A percentile compares a stretch with the other conserved stretches of the same genome.
Evolutionary conservation across 1,140 invertebrate species (phyloP).

Genomic region (Teleopsis dalmanni): DNA sequence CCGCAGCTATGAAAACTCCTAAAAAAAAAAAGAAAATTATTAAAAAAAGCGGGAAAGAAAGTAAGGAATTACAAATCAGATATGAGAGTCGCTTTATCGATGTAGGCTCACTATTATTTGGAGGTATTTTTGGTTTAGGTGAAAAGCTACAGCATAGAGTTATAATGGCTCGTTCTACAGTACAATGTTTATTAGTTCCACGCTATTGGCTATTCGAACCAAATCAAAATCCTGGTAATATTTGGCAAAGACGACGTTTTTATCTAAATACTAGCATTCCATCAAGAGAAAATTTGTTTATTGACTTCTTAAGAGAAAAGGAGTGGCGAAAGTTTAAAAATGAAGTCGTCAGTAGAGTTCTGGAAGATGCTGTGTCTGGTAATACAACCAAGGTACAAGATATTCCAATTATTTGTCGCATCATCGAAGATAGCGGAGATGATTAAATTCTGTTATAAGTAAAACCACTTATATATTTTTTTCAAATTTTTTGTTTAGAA

Average conservation of each 20-base stretch:
- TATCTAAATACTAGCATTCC: conserved; percentile 52
- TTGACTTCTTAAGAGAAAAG: conserved; percentile 44
- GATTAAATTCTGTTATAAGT: conserved; percentile 2
- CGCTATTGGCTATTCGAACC: conserved; percentile 50
- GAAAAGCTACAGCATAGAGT: conserved; percentile 49
- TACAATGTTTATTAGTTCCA: conserved; percentile 50
- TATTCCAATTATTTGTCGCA: conserved; percentile 36
- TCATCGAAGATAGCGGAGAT: conserved; percentile 19
- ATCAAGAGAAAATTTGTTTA: conserved; percentile 44
- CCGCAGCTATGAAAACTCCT: no score
- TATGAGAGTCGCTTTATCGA: conserved; percentile 34
- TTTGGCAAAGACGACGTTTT: conserved; percentile 51
- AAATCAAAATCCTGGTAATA: conserved; percentile 50
- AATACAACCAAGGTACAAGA: conserved; percentile 20
- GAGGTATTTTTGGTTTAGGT: conserved; percentile 44
- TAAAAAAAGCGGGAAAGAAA: no score
- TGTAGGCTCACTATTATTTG: conserved; percentile 32
- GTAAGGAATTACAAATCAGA: not conserved
- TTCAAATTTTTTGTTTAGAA: no score
- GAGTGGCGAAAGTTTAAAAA: conserved; percentile 49
- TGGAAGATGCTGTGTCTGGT: not conserved
- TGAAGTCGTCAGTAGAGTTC: conserved; percentile 35
- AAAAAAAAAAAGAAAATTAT: no score
- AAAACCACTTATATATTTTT: not conserved
- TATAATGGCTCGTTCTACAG: conserved; percentile 47